A percentile compares a stretch with the other conserved stretches of the same genome.
phyloP scores from a whole-genome alignment of 2,113 vertebrate species.

The Tachysurus fulvidraco region DNA sequence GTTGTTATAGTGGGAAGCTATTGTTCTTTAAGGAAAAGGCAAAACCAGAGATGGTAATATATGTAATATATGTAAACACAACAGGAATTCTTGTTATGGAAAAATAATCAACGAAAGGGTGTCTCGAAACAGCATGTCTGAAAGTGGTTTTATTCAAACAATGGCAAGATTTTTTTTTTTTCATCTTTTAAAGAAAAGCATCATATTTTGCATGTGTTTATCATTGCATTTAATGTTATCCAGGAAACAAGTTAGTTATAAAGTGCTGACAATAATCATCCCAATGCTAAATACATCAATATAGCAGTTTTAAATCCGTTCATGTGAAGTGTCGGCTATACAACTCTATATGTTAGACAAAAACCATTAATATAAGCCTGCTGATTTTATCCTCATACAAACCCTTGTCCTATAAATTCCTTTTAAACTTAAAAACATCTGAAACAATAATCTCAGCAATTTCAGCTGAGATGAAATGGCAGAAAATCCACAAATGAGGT shows the following conservation, averaged over 20 bases:
- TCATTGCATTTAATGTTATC: not conserved
- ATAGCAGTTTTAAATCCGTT: not conserved
- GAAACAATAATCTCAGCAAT: not conserved
- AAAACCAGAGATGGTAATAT: not conserved
- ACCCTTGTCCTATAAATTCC: not conserved
- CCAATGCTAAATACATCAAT: not conserved
- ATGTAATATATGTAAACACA: not conserved
- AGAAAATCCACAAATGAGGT: not conserved
- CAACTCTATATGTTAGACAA: not conserved
- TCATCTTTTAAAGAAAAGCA: not conserved
- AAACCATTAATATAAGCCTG: not conserved
- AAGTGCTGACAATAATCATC: not conserved
- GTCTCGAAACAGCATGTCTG: not conserved
- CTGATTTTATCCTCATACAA: not conserved
- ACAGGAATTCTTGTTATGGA: not conserved
- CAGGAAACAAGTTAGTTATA: not conserved
- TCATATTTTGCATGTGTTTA: not conserved
- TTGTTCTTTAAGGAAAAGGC: not conserved
- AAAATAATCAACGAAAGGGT: not conserved
- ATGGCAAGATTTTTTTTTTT: not conserved
- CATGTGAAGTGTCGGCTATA: not conserved
- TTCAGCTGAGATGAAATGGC: not conserved
- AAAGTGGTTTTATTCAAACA: not conserved
- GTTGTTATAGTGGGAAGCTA: not conserved
- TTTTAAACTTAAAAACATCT: not conserved